phyloP scores from a whole-genome alignment of 1,140 invertebrate genomes.

The Lordiphosa mommai region DNA sequence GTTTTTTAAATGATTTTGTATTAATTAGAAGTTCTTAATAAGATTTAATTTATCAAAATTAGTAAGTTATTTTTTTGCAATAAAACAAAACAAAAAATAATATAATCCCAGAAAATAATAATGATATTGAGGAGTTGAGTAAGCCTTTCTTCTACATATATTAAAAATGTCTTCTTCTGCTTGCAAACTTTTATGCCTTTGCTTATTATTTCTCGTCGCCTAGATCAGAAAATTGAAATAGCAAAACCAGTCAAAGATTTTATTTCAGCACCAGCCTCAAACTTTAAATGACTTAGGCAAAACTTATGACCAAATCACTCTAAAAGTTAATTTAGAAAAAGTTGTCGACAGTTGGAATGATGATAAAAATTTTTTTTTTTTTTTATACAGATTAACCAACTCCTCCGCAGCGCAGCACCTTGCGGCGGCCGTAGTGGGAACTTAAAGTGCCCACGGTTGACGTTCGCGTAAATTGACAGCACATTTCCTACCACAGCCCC shows the following conservation, averaged over 20 bases:
- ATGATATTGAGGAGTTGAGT: too few relatives aligned
- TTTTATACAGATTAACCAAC: neutral
- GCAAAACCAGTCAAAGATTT: constrained; percentile 35
- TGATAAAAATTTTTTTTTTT: neutral
- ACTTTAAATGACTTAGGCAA: constrained; percentile 13
- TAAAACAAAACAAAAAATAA: too few relatives aligned
- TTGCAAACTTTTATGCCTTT: too few relatives aligned
- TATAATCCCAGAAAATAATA: too few relatives aligned
- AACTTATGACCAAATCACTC: constrained; percentile 26
- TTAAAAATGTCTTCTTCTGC: too few relatives aligned
- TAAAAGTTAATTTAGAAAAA: constrained; percentile 53
- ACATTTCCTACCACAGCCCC: constrained; percentile 46
- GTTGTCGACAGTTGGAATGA: constrained; percentile 15
- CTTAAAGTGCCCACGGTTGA: constrained; percentile 6
- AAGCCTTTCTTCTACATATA: too few relatives aligned
- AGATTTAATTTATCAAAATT: too few relatives aligned
- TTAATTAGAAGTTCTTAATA: too few relatives aligned
- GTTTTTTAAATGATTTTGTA: too few relatives aligned
- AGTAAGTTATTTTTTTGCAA: too few relatives aligned
- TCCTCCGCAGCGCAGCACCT: neutral
- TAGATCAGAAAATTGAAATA: constrained; percentile 12
- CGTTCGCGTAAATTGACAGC: constrained; percentile 63
- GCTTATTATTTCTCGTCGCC: too few relatives aligned
- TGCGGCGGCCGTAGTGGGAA: constrained; percentile 1
- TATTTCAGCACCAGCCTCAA: constrained; percentile 35